These are phyloP conservation scores for Carabus problematicus DNA, from an alignment of 2,888 invertebrate species.

Conservation along the genomic window DNA sequence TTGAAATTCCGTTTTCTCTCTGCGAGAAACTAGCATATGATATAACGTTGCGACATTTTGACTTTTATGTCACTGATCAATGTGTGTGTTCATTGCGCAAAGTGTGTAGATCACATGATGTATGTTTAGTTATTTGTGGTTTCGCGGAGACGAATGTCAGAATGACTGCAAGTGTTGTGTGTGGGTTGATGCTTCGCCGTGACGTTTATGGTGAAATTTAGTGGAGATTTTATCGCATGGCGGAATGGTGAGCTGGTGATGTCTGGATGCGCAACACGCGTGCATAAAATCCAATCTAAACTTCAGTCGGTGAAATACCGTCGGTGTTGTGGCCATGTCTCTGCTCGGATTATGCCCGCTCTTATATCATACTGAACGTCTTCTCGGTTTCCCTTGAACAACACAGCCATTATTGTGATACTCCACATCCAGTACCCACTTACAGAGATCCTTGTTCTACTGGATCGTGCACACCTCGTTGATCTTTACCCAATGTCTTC, in stretches of 20 bases:
- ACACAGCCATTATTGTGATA: background rate
- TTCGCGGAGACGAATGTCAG: too few species aligned
- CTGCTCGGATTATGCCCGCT: conserved; percentile 29
- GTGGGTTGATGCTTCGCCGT: background rate
- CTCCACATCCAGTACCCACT: background rate
- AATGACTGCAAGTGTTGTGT: background rate
- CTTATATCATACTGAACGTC: conserved; percentile 31
- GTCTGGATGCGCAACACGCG: conserved; percentile 26
- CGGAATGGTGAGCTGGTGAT: conserved; percentile 4
- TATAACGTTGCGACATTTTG: too few species aligned
- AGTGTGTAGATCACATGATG: too few species aligned
- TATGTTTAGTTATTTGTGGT: too few species aligned
- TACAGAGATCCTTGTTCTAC: background rate
- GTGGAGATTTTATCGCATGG: conserved; percentile 41
- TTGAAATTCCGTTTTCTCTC: too few species aligned
- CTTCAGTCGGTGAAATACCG: conserved; percentile 53
- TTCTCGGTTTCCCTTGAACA: conserved; percentile 11
- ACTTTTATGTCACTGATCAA: too few species aligned
- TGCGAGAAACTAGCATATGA: too few species aligned
- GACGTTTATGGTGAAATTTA: conserved; percentile 40
- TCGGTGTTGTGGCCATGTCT: conserved; percentile 31
- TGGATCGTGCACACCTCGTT: too few species aligned
- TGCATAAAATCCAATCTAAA: conserved; percentile 61
- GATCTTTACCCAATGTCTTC: too few species aligned
- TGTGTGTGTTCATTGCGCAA: too few species aligned